These are phyloP conservation scores for Morone chrysops DNA, from an alignment of 2,113 vertebrate species.

Conservation along the genomic window DNA sequence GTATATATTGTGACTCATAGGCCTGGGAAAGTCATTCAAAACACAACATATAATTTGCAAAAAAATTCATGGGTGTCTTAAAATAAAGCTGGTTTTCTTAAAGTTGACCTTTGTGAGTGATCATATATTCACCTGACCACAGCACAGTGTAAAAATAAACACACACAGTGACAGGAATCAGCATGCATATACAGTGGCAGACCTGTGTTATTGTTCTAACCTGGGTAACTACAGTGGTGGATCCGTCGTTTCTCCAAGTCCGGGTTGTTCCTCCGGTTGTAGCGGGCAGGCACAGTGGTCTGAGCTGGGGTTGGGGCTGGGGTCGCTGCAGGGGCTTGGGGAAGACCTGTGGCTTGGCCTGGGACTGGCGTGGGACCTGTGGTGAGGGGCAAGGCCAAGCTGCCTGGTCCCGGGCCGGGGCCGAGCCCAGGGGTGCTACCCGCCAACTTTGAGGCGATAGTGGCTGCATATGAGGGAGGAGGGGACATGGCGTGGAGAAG, in stretches of 20 bases:
- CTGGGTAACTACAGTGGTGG: constrained; percentile 98
- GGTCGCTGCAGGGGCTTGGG: constrained; percentile 63
- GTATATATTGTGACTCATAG: constrained; percentile 6
- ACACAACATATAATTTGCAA: constrained; percentile 41
- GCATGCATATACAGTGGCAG: background rate
- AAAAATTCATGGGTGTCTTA: constrained; percentile 39
- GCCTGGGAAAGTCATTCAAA: constrained; percentile 42
- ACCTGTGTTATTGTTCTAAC: constrained; percentile 76
- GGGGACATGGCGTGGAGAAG: constrained; percentile 95
- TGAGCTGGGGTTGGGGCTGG: constrained; percentile 65
- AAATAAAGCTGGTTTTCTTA: constrained; percentile 46
- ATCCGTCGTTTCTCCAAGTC: constrained; percentile 97
- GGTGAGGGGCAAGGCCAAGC: constrained; percentile 63
- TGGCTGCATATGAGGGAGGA: constrained; percentile 95
- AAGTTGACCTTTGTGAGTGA: constrained; percentile 34
- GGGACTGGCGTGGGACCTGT: constrained; percentile 47
- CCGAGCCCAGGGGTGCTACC: constrained; percentile 76
- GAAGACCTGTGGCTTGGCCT: constrained; percentile 72
- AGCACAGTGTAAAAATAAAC: constrained; percentile 40
- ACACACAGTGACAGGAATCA: background rate
- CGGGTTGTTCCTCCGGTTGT: constrained; percentile 97
- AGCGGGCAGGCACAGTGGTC: constrained; percentile 87
- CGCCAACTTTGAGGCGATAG: constrained; percentile 96
- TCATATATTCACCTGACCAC: constrained; percentile 46
- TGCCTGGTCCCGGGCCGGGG: constrained; percentile 68